Percentiles rank a stretch among this genome's conserved stretches.
phyloP scores from a whole-genome alignment of 2,797 vertebrate species.

The Florisuga fusca region DNA sequence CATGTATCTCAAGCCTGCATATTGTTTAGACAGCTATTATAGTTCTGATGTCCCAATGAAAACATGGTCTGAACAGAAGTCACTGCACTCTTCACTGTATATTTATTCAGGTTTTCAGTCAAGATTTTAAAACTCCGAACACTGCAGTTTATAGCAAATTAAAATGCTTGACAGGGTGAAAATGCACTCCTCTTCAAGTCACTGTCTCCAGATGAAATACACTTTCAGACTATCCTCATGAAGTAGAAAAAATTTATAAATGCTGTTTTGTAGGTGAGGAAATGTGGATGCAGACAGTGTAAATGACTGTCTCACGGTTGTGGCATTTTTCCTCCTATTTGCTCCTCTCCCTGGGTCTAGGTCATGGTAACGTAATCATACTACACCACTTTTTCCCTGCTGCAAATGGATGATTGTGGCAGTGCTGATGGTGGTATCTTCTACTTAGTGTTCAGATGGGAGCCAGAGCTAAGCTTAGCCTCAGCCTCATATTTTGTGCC shows the following conservation, averaged over 20 bases:
- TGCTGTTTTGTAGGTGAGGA: not conserved
- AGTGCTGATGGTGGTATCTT: not conserved
- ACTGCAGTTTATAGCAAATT: slow-evolving; percentile 33
- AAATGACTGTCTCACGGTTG: not conserved
- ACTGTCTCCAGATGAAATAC: slow-evolving; percentile 16
- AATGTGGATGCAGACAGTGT: not conserved
- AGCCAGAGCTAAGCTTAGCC: not conserved
- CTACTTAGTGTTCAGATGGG: not conserved
- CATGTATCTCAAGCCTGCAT: not conserved
- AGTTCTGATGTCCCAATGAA: slow-evolving; percentile 15
- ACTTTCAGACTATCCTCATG: not conserved
- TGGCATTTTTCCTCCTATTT: not conserved
- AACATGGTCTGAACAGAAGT: not conserved
- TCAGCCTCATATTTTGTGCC: not conserved
- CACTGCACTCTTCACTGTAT: not conserved
- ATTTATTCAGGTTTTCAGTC: slow-evolving; percentile 2
- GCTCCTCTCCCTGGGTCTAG: not conserved
- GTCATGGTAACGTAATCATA: not conserved
- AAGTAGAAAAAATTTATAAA: not conserved
- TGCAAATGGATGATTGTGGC: not conserved
- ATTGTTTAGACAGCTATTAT: slow-evolving; percentile 29
- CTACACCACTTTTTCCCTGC: not conserved
- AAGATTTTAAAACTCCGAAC: not conserved
- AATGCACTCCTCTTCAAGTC: slow-evolving; percentile 45
- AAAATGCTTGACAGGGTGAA: slow-evolving; percentile 34